Base-by-base conservation (phyloP, 2,797 vertebrate species). In the Cyclura pinguis region DNA sequence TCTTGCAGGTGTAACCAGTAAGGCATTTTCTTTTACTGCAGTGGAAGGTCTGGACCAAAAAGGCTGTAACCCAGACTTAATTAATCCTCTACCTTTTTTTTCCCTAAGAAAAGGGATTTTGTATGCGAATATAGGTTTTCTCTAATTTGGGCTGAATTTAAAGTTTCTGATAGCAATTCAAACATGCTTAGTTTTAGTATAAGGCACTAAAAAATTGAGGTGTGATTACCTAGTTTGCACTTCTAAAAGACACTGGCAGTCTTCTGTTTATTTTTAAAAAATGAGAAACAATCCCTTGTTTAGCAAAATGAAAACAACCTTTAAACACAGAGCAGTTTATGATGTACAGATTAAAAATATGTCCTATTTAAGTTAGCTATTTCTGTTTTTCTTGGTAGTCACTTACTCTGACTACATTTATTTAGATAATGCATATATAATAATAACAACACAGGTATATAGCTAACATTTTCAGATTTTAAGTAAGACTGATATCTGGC, bases 141-240 rank as follows among this genome's bases (percentile, higher is more conserved):
- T 16, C 81, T 72, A 81, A 4, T 50, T 47, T 55, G 42, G 50
- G 69, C 24, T 82, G 69, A 90, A 18, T 72, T 24, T 80, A 91
- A 94, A 88, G 85, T 42, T 18, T 7, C 13, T 47, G 0, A 78
- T 93, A 77, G 22, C 69, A 89, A n/a, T 50, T 12, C 85, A 90
- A 87, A 72, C 84, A 50, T 84, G 27, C 24, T 90, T 74, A 62
- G 32, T 12, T 6, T 81, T 85, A 72, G 87, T 88, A 50, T 32
- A 74, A 72, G 86, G 0, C 3, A 24, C 72, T 92, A 35, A 55
- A 64, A 80, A 9, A 0, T 1, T 69, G 29, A 67, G 62, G 80
- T 76, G 20, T 38, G 85, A 74, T 77, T 89, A 62, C 2, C 35
- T 35, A 16, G 42, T 35, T 78, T 80, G 42, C n/a, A 67, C 64